Conservation (phyloP, 2,888 invertebrate species). For the Tetranychus truncatus region DNA sequence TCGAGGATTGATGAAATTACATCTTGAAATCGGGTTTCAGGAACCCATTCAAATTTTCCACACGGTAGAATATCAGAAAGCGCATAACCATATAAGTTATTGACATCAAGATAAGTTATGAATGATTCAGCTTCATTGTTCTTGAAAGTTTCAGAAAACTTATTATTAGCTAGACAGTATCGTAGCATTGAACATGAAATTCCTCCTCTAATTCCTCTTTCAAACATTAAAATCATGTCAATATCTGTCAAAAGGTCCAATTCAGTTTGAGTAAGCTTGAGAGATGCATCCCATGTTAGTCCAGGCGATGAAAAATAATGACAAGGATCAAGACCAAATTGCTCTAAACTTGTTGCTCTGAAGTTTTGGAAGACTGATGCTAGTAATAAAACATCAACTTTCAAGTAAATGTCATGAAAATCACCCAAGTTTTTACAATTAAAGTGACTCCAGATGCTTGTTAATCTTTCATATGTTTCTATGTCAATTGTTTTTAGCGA, state of each 20-base stretch:
- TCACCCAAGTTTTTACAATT: too few species aligned
- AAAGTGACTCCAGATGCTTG: too few species aligned
- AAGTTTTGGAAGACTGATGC: too few species aligned
- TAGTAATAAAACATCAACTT: too few species aligned
- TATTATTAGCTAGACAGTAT: constrained; percentile 15
- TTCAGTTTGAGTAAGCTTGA: neutral
- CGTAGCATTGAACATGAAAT: neutral
- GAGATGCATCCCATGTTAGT: neutral
- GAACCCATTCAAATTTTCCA: too few species aligned
- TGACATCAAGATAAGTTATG: constrained; percentile 3
- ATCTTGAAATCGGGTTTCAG: too few species aligned
- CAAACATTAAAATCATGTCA: constrained; percentile 12
- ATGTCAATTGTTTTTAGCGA: too few species aligned
- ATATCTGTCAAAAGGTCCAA: neutral
- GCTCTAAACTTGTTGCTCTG: too few species aligned
- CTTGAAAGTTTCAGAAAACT: neutral
- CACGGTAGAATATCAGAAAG: constrained; percentile 18
- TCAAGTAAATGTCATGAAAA: too few species aligned
- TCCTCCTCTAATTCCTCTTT: constrained; percentile 13
- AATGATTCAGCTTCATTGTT: neutral
- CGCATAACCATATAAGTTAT: neutral
- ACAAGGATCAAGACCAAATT: neutral
- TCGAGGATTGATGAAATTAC: too few species aligned
- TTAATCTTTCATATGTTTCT: too few species aligned
- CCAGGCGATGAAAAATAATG: neutral